phyloP scores from a whole-genome alignment of 2,113 vertebrate genomes.

The Tachysurus vachellii region DNA sequence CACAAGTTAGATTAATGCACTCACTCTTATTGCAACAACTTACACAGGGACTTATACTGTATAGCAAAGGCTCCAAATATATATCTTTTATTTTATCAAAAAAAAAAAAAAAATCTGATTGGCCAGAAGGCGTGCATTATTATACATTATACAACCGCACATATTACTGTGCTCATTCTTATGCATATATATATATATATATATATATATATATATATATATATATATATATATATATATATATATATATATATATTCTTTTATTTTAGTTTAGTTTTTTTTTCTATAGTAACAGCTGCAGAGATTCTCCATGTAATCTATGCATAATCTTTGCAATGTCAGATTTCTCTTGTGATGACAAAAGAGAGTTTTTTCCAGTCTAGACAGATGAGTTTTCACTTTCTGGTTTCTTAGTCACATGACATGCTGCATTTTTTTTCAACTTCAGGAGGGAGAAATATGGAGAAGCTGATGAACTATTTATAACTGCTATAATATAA shows the following conservation, averaged over 20 bases:
- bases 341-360: not conserved
- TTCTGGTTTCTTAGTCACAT: not conserved
- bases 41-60: not conserved
- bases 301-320: no score
- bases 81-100: not conserved
- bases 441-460: not conserved
- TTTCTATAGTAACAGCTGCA: no score
- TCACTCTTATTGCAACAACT: not conserved
- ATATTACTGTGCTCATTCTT: not conserved
- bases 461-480: not conserved
- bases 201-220: no score
- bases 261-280: no score
- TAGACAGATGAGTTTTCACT: not conserved
- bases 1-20: not conserved
- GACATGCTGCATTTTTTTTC: not conserved
- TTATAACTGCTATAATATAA: not conserved
- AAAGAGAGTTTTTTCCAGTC: not conserved
- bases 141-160: not conserved
- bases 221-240: no score
- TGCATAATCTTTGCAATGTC: not conserved
- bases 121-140: not conserved
- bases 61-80: not conserved
- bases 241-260: no score
- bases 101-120: not conserved
- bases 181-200: no score